These are phyloP conservation scores for Paelopatides confundens DNA, from an alignment of 53 echinoderm and acorn worm species.

Conservation along the genomic window DNA sequence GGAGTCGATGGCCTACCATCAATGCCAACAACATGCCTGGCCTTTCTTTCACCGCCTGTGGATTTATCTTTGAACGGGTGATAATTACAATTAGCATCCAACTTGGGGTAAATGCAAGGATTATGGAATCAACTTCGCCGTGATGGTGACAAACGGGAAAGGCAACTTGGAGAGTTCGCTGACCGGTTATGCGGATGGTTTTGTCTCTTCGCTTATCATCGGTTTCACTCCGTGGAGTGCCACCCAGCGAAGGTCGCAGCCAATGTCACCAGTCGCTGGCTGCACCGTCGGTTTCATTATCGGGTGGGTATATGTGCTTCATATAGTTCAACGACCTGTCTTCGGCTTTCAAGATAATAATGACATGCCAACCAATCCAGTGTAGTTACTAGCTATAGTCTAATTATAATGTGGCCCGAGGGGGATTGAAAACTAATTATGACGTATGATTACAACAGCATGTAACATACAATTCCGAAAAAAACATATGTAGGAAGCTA, in stretches of 20 bases:
- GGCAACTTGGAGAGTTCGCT: background rate
- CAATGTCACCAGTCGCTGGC: background rate
- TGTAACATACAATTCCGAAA: no score
- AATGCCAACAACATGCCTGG: background rate
- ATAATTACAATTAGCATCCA: background rate
- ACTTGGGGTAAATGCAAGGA: background rate
- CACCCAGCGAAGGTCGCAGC: background rate
- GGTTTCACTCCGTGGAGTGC: background rate
- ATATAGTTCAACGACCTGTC: background rate
- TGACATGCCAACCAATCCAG: no score
- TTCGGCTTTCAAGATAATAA: no score
- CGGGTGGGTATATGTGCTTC: background rate
- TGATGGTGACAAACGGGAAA: background rate
- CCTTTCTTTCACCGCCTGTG: no score
- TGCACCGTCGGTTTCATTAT: no score
- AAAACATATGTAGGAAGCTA: no score
- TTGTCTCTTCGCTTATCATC: background rate
- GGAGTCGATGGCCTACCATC: constrained; percentile 3
- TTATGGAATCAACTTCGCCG: constrained; percentile 2
- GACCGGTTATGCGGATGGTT: background rate
- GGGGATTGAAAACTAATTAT: no score
- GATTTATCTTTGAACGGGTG: background rate
- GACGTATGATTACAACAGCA: no score
- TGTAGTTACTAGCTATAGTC: no score
- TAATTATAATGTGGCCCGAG: no score